phyloP scores from a whole-genome alignment of 2,888 invertebrate genomes.

The Ptychoptera contaminata region DNA sequence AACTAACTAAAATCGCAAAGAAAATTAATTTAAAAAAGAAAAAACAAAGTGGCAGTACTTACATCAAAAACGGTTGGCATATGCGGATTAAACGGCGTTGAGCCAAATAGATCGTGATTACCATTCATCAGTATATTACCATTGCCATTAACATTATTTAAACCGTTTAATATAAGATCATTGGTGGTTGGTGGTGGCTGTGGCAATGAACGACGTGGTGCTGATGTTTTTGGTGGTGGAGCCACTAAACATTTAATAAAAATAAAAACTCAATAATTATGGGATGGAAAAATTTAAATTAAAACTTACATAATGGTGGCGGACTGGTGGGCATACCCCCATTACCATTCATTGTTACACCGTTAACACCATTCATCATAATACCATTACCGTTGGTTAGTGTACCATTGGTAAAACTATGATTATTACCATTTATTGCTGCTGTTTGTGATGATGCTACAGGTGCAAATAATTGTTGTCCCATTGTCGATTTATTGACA shows the following conservation, averaged over 20 bases:
- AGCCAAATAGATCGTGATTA: conserved; percentile 65
- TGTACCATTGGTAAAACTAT: conserved; percentile 4
- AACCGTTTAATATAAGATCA: conserved; percentile 16
- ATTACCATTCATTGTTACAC: neutral
- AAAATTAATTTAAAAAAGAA: neutral
- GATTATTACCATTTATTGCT: conserved; percentile 19
- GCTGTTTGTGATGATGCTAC: conserved; percentile 24
- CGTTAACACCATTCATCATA: conserved; percentile 21
- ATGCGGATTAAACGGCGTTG: conserved; percentile 47
- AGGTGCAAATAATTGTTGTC: conserved; percentile 30
- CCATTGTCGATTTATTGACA: conserved; percentile 17
- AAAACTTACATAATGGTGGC: conserved; percentile 53
- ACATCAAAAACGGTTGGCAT: conserved; percentile 27
- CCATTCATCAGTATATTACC: conserved; percentile 11
- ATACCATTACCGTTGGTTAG: conserved; percentile 18
- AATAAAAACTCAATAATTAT: conserved; percentile 3
- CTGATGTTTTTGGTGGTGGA: conserved; percentile 69
- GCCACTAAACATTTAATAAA: conserved; percentile 49
- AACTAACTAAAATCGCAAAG: conserved; percentile 57
- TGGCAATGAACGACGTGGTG: conserved; percentile 33
- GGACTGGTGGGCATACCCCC: conserved; percentile 26
- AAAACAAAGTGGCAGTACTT: conserved; percentile 8
- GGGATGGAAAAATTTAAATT: neutral
- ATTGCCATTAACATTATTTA: conserved; percentile 25
- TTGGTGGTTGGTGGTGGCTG: conserved; percentile 13